These are phyloP conservation scores for Stratiomys singularior DNA, from an alignment of 2,888 invertebrate species.

Conservation along the genomic window DNA sequence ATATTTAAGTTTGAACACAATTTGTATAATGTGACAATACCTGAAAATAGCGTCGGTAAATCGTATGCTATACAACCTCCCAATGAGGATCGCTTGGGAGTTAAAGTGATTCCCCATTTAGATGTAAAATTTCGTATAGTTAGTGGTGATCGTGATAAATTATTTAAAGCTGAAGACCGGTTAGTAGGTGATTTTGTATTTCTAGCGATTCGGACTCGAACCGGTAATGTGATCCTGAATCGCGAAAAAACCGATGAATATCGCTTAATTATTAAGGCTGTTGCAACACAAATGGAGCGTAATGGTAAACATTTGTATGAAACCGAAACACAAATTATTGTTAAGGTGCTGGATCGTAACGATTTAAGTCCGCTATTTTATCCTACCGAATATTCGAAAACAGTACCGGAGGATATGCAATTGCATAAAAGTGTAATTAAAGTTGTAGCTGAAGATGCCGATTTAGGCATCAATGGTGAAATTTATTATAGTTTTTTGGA, in stretches of 20 bases:
- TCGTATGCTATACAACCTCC: conserved; percentile 81
- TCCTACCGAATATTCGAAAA: conserved; percentile 85
- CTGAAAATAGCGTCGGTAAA: conserved; percentile 92
- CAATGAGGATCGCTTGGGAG: conserved; percentile 83
- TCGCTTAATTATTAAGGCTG: conserved; percentile 79
- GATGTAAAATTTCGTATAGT: conserved; percentile 87
- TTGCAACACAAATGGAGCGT: conserved; percentile 69
- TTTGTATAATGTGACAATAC: conserved; percentile 87
- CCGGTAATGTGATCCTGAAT: conserved; percentile 90
- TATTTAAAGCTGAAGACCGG: conserved; percentile 92
- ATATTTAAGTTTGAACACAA: conserved; percentile 76
- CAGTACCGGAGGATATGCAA: conserved; percentile 89
- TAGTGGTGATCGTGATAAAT: conserved; percentile 86
- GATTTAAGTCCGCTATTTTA: conserved; percentile 95
- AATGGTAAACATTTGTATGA: conserved; percentile 73
- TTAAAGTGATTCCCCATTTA: conserved; percentile 68
- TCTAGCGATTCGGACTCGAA: conserved; percentile 86
- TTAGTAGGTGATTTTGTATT: conserved; percentile 96
- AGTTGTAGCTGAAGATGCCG: conserved; percentile 94
- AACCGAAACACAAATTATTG: conserved; percentile 76
- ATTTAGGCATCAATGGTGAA: conserved; percentile 94
- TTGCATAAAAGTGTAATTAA: conserved; percentile 82
- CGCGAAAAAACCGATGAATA: conserved; percentile 90
- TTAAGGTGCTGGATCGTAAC: conserved; percentile 84
- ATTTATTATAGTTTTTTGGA: conserved; percentile 94